Evolutionary conservation across 2,797 vertebrate genomes (phyloP), one percentile per base, ranked within the genome.

Genomic region (Lindbergichthys nudifrons): DNA sequence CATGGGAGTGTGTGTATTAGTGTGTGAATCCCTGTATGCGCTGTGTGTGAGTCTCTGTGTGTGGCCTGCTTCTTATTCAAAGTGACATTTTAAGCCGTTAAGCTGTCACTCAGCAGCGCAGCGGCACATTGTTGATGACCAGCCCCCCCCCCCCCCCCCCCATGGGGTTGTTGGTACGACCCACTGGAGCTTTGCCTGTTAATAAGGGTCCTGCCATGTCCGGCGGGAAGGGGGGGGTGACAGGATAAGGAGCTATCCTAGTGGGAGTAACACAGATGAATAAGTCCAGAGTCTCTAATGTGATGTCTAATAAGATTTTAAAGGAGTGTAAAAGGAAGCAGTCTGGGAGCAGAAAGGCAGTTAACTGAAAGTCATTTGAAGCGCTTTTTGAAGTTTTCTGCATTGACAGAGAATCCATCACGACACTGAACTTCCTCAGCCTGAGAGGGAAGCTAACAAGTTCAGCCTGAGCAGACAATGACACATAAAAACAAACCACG

Each of bases 201-300:
- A 92, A 92, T 93, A 88, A 93, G 89, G 89, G 88, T 83, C 92
- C 92, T 89, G 90, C 88, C 86, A 91, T 91, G 89, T 90, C 86
- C 81, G 15, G 62, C 78, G 79, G 79, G 79, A 77, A 48, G 81
- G 87, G 84, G 87, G 86, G 83, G 79, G 80, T 91, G 90, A 93
- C 89, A 91, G 84, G 88, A 89, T 89, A 90, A 91, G 89, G 91
- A 89, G 90, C 85, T 82, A 80, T 81, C 88, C 85, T 91, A 78
- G 88, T 62, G 48, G 89, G 92, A 87, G 89, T 79, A 87, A 83
- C 84, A 90, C 83, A 89, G 90, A 75, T 90, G 90, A 92, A 75
- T 90, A 90, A 82, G 61, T 85, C 63, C 36, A 10, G 70, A 84
- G 79, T 84, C 83, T 88, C 75, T 90, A 84, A 91, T 87, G 87